Conservation (phyloP, 1,140 invertebrate genomes). For the Mercenaria mercenaria region DNA sequence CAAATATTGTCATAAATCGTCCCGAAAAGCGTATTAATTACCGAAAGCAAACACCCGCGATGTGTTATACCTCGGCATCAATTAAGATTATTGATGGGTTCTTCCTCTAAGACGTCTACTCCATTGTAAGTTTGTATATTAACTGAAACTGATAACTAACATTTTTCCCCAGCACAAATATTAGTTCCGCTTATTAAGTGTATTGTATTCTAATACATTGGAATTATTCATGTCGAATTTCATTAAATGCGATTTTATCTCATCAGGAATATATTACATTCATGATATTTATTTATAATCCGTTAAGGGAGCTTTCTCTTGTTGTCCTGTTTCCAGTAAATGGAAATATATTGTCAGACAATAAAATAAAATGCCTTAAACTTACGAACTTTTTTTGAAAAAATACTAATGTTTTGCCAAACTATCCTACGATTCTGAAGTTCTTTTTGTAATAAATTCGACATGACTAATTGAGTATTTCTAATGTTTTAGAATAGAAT, state of each 20-base stretch:
- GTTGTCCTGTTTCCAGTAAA: neutral
- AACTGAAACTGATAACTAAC: neutral
- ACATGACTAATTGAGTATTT: too few species aligned
- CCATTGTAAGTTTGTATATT: constrained; percentile 36
- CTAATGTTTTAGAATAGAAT: too few species aligned
- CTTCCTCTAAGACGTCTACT: neutral
- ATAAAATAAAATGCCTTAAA: neutral
- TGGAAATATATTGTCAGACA: neutral
- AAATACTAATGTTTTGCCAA: too few species aligned
- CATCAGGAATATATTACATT: neutral
- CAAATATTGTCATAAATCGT: too few species aligned
- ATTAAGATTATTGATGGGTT: constrained; percentile 8
- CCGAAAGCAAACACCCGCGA: neutral
- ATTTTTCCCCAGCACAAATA: constrained; percentile 5
- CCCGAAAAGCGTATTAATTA: neutral
- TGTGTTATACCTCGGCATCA: neutral
- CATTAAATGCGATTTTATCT: neutral
- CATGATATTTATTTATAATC: neutral
- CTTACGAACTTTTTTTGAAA: neutral
- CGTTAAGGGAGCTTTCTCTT: neutral
- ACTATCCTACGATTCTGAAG: too few species aligned
- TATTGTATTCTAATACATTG: neutral
- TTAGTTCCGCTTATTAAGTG: neutral
- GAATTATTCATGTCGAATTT: constrained; percentile 22
- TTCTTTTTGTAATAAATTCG: too few species aligned